Base-by-base conservation (phyloP, 2,797 vertebrate species). In the Enteromius argenteus region DNA sequence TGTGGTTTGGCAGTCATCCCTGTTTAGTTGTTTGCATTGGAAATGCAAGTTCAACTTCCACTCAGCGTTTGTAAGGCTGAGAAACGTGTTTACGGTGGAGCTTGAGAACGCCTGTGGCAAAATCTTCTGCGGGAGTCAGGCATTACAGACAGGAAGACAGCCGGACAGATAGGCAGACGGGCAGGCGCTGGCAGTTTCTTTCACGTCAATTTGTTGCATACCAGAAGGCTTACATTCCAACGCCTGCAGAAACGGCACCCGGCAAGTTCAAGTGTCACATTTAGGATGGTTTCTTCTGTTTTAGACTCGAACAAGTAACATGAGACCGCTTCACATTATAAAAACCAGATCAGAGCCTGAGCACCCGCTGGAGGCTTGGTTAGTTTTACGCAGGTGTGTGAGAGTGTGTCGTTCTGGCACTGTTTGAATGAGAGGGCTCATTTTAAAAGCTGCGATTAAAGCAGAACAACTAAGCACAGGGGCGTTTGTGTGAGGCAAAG, bases 181-280 rank as follows among this genome's bases (percentile, higher is more conserved):
- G 72, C 88, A 90, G 87, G 69, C 87, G 79, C 88, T 81, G 84
- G 87, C 89, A 88, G 68, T 73, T 88, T 89, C 89, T 91, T 90
- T 90, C 89, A 92, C 88, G 81, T 92, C 87, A 83, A 68, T 30
- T 37, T 60, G 87, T 89, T 83, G 46, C 92, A 93, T 94, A 91
- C 93, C 93, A 89, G 90, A 90, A 89, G 49, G 89, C 87, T 93
- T 92, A 90, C 93, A 90, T 91, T 90, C 88, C 88, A 77, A 39
- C 68, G 74, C 90, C 81, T 84, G 87, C 87, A 80, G 84, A 87
- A 93, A 89, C 90, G 76, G 71, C 89, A 93, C 89, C 90, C 62
- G 89, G 92, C 93, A 91, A 93, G 94, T 94, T 93, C 92, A 92
- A 93, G 90, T 93, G 92, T 94, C 91, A 91, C 88, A 74, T 91